These are phyloP conservation scores for Trichogramma dendrolimi DNA, from an alignment of 2,888 invertebrate species.

Conservation along the genomic window DNA sequence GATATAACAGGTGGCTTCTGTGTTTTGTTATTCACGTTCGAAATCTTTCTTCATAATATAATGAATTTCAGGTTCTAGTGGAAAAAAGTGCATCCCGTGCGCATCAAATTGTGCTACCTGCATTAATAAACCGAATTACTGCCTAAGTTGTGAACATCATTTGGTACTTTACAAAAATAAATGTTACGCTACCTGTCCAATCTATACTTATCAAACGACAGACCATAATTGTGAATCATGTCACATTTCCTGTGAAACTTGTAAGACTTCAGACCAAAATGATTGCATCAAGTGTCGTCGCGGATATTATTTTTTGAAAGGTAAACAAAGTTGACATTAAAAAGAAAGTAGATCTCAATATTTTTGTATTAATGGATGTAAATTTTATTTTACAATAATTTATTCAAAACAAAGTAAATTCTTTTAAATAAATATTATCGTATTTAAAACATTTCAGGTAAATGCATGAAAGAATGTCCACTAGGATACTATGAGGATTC, in stretches of 20 bases:
- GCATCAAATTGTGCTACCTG: conserved; percentile 83
- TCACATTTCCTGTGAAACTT: conserved; percentile 75
- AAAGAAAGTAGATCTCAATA: too few relatives aligned
- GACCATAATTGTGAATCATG: conserved; percentile 80
- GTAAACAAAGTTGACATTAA: conserved; percentile 37
- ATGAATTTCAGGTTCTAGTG: conserved; percentile 58
- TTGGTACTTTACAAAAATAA: conserved; percentile 76
- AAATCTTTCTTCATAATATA: neutral
- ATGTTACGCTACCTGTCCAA: conserved; percentile 79
- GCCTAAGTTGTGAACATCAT: conserved; percentile 85
- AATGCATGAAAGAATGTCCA: conserved; percentile 71
- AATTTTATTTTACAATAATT: neutral
- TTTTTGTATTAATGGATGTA: neutral
- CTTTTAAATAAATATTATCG: conserved; percentile 6
- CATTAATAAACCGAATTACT: conserved; percentile 75
- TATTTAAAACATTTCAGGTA: conserved; percentile 51
- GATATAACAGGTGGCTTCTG: too few relatives aligned
- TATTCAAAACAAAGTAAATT: neutral
- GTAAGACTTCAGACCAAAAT: conserved; percentile 70
- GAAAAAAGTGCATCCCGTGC: conserved; percentile 78
- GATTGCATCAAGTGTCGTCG: conserved; percentile 79
- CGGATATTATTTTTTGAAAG: conserved; percentile 68
- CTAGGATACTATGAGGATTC: conserved; percentile 72
- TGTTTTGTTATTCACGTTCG: neutral
- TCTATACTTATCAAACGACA: conserved; percentile 78